These are phyloP conservation scores for Marronus borbonicus DNA, from an alignment of 2,888 invertebrate species.

Conservation along the genomic window DNA sequence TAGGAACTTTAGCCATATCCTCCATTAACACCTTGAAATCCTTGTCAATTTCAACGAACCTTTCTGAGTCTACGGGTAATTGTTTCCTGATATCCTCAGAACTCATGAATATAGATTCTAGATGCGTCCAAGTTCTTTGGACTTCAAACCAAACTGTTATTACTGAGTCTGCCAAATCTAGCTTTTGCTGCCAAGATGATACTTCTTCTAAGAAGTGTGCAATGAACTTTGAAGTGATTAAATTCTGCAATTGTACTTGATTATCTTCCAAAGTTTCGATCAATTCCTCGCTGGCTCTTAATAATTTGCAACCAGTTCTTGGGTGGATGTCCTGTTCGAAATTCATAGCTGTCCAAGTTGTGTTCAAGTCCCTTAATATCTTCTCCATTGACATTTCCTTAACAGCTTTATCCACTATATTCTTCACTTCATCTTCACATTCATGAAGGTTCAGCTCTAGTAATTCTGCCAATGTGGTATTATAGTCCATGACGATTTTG, in stretches of 20 bases:
- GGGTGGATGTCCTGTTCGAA: constrained; percentile 92
- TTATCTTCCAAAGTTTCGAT: constrained; percentile 98
- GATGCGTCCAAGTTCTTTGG: constrained; percentile 96
- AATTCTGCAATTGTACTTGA: constrained; percentile 96
- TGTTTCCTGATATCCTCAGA: constrained; percentile 97
- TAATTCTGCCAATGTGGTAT: constrained; percentile 93
- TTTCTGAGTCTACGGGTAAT: constrained; percentile 91
- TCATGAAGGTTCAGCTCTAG: constrained; percentile 94
- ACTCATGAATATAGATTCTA: constrained; percentile 98
- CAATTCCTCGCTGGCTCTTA: constrained; percentile 94
- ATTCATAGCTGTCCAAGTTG: constrained; percentile 94
- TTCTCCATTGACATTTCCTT: constrained; percentile 99
- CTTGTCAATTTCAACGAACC: constrained; percentile 92
- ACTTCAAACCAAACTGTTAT: constrained; percentile 96
- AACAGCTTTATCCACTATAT: constrained; percentile 97
- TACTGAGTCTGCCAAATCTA: constrained; percentile 94
- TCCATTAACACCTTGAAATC: constrained; percentile 89
- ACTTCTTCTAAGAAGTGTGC: constrained; percentile 96
- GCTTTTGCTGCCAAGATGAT: constrained; percentile 93
- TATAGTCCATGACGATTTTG: constrained; percentile 93
- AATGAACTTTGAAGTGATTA: constrained; percentile 97
- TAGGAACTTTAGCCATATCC: constrained; percentile 86
- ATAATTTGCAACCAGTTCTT: constrained; percentile 87
- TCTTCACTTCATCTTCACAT: constrained; percentile 97
- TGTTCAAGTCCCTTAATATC: constrained; percentile 89